These are phyloP conservation scores for Rhyzopertha dominica DNA, from an alignment of 1,140 invertebrate genomes.

Conservation along the genomic window DNA sequence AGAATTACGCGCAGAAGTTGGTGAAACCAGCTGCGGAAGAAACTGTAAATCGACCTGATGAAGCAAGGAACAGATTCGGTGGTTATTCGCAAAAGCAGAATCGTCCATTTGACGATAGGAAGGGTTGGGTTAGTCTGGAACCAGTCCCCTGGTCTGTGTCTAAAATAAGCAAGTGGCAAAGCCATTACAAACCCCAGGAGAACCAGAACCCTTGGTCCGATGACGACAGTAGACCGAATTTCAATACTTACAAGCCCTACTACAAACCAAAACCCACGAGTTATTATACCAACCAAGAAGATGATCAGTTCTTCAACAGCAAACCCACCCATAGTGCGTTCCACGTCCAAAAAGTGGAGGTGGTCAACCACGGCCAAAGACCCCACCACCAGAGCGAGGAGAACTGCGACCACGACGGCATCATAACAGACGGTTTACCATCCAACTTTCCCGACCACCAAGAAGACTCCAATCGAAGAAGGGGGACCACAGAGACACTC, in stretches of 20 bases:
- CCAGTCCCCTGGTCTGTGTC: constrained; percentile 73
- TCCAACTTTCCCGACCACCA: constrained; percentile 57
- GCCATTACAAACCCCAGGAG: constrained; percentile 29
- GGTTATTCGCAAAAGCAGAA: constrained; percentile 50
- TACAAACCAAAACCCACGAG: constrained; percentile 5
- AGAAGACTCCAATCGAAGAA: constrained; percentile 26
- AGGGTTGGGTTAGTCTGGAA: constrained; percentile 71
- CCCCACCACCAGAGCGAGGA: constrained; percentile 24
- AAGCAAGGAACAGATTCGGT: constrained; percentile 46
- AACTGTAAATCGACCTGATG: constrained; percentile 44
- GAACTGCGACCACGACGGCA: constrained; percentile 36
- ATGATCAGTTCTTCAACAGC: constrained; percentile 15
- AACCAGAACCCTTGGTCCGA: constrained; percentile 27
- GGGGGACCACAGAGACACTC: constrained; percentile 34
- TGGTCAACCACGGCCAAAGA: constrained; percentile 23
- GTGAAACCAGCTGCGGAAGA: constrained; percentile 45
- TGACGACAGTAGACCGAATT: too few relatives aligned
- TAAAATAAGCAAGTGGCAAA: constrained; percentile 74
- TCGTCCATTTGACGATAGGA: constrained; percentile 60
- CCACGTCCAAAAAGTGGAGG: constrained; percentile 34
- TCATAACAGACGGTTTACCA: constrained; percentile 64
- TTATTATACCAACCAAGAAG: constrained; percentile 16
- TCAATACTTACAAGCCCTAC: too few relatives aligned
- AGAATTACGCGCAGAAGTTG: constrained; percentile 55
- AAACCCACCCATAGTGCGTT: constrained; percentile 22